phyloP scores from a whole-genome alignment of 1,140 invertebrate species.

The Calosoma granatense region DNA sequence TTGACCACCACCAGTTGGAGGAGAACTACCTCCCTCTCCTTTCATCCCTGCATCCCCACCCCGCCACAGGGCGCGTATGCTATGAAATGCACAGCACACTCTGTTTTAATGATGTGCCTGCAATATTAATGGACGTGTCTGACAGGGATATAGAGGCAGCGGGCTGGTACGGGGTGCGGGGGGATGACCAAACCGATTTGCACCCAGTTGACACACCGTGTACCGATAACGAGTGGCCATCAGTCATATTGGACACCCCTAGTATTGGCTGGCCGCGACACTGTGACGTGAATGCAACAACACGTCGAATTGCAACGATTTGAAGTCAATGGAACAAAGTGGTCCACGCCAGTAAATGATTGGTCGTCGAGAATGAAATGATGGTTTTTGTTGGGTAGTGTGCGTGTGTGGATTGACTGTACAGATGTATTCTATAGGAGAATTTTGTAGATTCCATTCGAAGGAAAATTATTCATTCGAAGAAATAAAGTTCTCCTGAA shows the following conservation, averaged over 20 bases:
- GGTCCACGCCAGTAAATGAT: not conserved
- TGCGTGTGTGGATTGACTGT: not conserved
- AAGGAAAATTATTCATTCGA: no score
- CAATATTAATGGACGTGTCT: not conserved
- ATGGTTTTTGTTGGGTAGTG: not conserved
- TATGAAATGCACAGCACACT: conserved; percentile 4
- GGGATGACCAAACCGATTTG: not conserved
- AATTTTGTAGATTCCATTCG: no score
- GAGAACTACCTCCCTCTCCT: no score
- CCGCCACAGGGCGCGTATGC: not conserved
- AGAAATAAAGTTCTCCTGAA: no score
- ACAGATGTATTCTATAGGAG: not conserved
- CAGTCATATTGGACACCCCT: conserved; percentile 6
- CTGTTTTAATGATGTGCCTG: conserved; percentile 6
- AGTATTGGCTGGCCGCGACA: not conserved
- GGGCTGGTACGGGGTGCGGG: not conserved
- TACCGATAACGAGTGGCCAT: not conserved
- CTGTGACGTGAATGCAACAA: not conserved
- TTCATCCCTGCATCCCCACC: no score
- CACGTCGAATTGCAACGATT: not conserved
- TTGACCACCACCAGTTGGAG: no score
- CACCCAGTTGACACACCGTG: conserved; percentile 8
- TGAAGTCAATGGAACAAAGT: no score
- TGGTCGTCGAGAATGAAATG: not conserved
- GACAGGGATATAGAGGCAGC: not conserved